A percentile compares a stretch with the other conserved stretches of the same genome.
Conservation (phyloP, 2,797 vertebrate species). For the Gambusia yucatana region DNA sequence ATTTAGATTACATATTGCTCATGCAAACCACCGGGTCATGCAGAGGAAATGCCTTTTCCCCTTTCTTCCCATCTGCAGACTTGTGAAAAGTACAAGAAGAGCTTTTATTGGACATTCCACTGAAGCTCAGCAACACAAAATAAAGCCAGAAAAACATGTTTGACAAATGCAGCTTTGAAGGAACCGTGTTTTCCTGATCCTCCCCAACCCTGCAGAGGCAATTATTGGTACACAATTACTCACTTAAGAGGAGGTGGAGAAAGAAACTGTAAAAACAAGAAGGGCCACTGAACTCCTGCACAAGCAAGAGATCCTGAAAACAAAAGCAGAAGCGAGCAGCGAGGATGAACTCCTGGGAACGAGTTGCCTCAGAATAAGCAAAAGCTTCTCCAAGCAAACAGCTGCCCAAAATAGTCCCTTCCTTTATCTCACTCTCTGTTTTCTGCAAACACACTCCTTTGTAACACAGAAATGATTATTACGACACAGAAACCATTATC, state of each 20-base stretch:
- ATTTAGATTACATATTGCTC: conserved; percentile 47
- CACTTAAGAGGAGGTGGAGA: conserved; percentile 57
- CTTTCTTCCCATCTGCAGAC: conserved; percentile 55
- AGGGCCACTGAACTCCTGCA: conserved; percentile 72
- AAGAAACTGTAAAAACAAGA: conserved; percentile 59
- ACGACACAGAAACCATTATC: conserved; percentile 66
- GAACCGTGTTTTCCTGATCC: conserved; percentile 72
- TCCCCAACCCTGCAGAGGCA: conserved; percentile 28
- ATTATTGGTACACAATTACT: conserved; percentile 61
- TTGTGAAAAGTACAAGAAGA: conserved; percentile 54
- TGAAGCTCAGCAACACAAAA: conserved; percentile 47
- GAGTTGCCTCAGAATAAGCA: conserved; percentile 76
- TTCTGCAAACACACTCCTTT: conserved; percentile 71
- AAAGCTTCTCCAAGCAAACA: conserved; percentile 82
- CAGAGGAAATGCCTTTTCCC: conserved; percentile 71
- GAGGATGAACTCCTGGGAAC: conserved; percentile 80
- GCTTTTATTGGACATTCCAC: conserved; percentile 51
- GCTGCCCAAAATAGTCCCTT: conserved; percentile 80
- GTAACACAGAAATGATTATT: conserved; percentile 76
- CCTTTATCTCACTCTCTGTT: conserved; percentile 68
- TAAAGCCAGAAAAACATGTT: conserved; percentile 36
- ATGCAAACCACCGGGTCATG: conserved; percentile 49
- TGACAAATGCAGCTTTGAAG: conserved; percentile 49
- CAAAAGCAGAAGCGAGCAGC: conserved; percentile 73
- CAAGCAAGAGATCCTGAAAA: conserved; percentile 72